Percentiles rank a stretch among this genome's conserved stretches.
phyloP scores from a whole-genome alignment of 2,113 vertebrate genomes.

The Tragelaphus imberbis region DNA sequence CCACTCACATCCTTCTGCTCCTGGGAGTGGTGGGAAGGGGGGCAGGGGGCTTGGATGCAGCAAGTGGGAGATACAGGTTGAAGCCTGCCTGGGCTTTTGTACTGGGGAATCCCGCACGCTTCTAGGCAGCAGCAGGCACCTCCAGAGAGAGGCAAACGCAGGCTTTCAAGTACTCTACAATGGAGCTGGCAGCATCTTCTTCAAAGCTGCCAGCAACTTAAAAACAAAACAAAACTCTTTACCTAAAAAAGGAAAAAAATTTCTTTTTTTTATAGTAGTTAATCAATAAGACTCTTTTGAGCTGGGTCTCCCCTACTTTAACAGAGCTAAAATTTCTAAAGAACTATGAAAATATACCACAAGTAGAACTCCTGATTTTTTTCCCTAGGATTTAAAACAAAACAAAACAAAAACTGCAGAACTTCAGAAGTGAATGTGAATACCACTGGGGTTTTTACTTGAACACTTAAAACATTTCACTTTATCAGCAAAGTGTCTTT shows the following conservation, averaged over 20 bases:
- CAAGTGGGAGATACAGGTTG: constrained; percentile 29
- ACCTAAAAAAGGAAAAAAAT: not conserved
- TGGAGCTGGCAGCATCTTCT: constrained; percentile 11
- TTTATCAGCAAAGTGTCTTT: not conserved
- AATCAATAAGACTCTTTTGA: not conserved
- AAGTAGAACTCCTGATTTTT: not conserved
- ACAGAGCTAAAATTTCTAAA: not conserved
- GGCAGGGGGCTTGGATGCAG: constrained; percentile 8
- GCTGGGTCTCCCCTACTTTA: not conserved
- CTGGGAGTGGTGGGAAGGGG: constrained; percentile 19
- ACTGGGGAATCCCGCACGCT: constrained; percentile 49
- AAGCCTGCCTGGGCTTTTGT: constrained; percentile 49
- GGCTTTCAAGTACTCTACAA: constrained; percentile 40
- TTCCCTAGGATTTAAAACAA: not conserved
- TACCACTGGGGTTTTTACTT: not conserved
- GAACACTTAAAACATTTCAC: not conserved
- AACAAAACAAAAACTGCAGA: not conserved
- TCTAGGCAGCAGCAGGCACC: constrained; percentile 42
- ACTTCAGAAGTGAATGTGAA: not conserved
- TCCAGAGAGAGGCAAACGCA: constrained; percentile 11
- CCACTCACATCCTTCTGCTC: constrained; percentile 48
- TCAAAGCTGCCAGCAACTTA: constrained; percentile 39
- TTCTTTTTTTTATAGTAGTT: not conserved
- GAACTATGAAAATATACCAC: not conserved
- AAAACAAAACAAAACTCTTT: constrained; percentile 36